Percentiles rank a stretch among this genome's conserved stretches.
These are phyloP conservation scores for Pristionchus arcanus DNA, from an alignment of 2,888 invertebrate genomes.

Conservation along the genomic window DNA sequence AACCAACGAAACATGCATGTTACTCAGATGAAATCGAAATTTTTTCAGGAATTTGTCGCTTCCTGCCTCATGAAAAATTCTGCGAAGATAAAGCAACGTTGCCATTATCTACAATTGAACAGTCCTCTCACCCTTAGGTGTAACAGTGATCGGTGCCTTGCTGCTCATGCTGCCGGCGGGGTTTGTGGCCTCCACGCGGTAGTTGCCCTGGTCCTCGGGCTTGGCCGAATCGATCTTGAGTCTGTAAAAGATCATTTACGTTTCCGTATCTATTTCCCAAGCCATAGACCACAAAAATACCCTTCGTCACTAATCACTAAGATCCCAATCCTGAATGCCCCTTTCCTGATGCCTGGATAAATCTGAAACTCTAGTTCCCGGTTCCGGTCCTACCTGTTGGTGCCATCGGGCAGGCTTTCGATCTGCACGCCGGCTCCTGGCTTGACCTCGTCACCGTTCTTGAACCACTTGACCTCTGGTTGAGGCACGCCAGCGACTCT, in stretches of 20 bases:
- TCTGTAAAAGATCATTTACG: slow-evolving; percentile 19
- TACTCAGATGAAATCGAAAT: too few relatives aligned
- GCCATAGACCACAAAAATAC: too few relatives aligned
- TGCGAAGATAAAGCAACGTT: too few relatives aligned
- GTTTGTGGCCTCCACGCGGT: slow-evolving; percentile 91
- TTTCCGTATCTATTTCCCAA: neutral
- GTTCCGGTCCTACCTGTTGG: slow-evolving; percentile 52
- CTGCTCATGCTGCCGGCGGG: slow-evolving; percentile 83
- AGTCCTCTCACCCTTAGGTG: slow-evolving; percentile 44
- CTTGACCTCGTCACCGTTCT: slow-evolving; percentile 83
- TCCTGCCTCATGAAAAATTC: too few relatives aligned
- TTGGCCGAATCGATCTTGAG: slow-evolving; percentile 80
- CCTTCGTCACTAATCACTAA: too few relatives aligned
- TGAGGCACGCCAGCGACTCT: slow-evolving; percentile 84
- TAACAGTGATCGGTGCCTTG: slow-evolving; percentile 73
- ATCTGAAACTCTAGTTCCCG: too few relatives aligned
- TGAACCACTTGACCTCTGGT: slow-evolving; percentile 91
- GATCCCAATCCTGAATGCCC: too few relatives aligned
- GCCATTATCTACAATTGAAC: too few relatives aligned
- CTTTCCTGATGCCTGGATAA: too few relatives aligned
- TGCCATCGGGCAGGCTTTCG: slow-evolving; percentile 75
- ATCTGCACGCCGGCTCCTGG: slow-evolving; percentile 81
- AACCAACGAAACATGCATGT: too few relatives aligned
- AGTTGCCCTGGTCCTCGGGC: slow-evolving; percentile 83
- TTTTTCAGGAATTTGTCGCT: too few relatives aligned